These are phyloP conservation scores for Venustaconcha ellipsiformis DNA, from an alignment of 1,140 invertebrate species.

Conservation along the genomic window DNA sequence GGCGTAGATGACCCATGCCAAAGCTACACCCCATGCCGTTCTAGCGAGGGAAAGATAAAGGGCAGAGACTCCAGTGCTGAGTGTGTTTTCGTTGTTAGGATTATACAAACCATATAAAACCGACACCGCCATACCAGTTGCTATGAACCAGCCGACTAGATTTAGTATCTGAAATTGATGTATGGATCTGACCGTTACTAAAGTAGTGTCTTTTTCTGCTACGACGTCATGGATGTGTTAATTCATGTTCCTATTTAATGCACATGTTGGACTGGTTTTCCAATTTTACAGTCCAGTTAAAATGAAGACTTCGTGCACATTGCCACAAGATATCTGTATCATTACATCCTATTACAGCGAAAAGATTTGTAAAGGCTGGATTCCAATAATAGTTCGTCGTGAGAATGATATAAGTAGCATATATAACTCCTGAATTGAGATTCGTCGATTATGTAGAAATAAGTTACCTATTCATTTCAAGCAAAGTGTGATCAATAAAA, in stretches of 20 bases:
- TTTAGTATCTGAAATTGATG: conserved; percentile 22
- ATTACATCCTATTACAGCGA: background rate
- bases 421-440: no score
- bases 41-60: conserved; percentile 61
- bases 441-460: no score
- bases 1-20: conserved; percentile 69
- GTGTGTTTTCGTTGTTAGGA: background rate
- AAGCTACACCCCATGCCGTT: conserved; percentile 60
- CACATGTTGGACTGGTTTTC: background rate
- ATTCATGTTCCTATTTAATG: background rate
- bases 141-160: conserved; percentile 35
- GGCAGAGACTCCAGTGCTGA: conserved; percentile 30
- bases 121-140: conserved; percentile 24
- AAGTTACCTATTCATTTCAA: no score
- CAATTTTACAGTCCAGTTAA: background rate
- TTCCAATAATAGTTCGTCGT: no score
- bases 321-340: background rate
- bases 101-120: conserved; percentile 48
- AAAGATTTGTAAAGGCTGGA: no score
- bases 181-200: background rate
- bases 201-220: no score
- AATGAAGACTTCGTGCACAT: background rate
- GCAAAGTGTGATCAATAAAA: no score
- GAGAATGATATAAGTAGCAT: no score
- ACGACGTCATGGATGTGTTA: background rate